These are phyloP conservation scores for Caenorhabditis briggsae DNA, from an alignment of 1,140 invertebrate genomes.

Conservation along the genomic window DNA sequence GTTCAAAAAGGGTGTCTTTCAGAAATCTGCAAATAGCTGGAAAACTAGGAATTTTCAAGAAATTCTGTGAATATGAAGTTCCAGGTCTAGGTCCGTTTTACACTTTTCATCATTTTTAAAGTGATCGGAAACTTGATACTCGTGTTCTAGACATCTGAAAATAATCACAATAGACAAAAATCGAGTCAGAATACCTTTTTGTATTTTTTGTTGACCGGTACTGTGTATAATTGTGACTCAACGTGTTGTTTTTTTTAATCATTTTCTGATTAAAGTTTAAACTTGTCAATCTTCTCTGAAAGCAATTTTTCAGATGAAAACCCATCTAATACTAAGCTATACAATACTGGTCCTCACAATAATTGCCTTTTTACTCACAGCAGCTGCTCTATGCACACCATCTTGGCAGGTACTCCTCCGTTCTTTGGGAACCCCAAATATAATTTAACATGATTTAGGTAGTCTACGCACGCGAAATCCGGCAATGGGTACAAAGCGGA, in stretches of 20 bases:
- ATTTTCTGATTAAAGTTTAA: not conserved
- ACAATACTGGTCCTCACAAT: constrained; percentile 56
- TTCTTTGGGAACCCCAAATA: not conserved
- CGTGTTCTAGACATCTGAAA: too few relatives aligned
- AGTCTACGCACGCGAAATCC: constrained; percentile 64
- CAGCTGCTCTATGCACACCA: constrained; percentile 62
- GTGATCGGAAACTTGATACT: too few relatives aligned
- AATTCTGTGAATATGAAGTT: too few relatives aligned
- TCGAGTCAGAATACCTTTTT: too few relatives aligned
- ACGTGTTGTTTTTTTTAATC: not conserved
- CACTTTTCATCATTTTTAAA: too few relatives aligned
- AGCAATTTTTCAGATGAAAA: constrained; percentile 4
- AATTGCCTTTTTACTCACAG: constrained; percentile 64
- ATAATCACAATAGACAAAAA: too few relatives aligned
- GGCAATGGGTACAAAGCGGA: constrained; percentile 67
- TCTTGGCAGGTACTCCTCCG: constrained; percentile 64
- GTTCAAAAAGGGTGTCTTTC: too few relatives aligned
- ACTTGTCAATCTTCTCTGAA: not conserved
- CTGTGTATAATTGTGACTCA: too few relatives aligned
- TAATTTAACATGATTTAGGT: constrained; percentile 35
- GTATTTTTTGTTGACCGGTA: too few relatives aligned
- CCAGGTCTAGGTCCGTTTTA: too few relatives aligned
- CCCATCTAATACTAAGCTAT: not conserved
- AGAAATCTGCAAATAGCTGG: too few relatives aligned
- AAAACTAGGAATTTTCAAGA: too few relatives aligned